Base-by-base conservation (phyloP, 1,140 invertebrate species). In the Euura lappo region DNA sequence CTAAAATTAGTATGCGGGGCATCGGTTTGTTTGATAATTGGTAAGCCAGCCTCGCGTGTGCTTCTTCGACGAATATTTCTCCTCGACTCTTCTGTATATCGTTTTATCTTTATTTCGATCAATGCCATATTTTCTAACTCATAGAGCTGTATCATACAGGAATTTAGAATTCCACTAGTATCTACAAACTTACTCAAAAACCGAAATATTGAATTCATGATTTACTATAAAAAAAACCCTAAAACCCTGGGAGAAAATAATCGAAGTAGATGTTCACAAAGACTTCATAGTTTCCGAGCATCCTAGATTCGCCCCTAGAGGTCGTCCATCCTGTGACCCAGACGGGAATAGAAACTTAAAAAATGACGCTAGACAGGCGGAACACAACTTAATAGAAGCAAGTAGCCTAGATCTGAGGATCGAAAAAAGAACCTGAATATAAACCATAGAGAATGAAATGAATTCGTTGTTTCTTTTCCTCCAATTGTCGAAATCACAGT, bases 1-100 rank as follows among this genome's bases (percentile, higher is more conserved):
- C 51, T 8, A 60, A 60, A 60, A 60, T 60, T 60, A 60, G 51
- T 60, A 60, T 60, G 51, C 51, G 51, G 51, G 13, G 13, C 51
- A 60, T 60, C 51, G 0, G 51, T 60, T 60, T 60, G 3, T 51
- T 51, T 11, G 6, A 51, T 60, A 8, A 60, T 60, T 6, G 51
- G 51, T 60, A 60, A 60, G 51, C 10, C 13, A n/a, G 3, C 51
- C 5, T 60, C 51, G 51, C 3, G 51, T 5, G 51, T n/a, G 51
- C 13, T 60, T 60, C 51, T 8, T 28, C 28, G 28, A 28, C 28
- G 28, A 1, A 28, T 1, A 28, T 28, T 28, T 28, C 28, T 28
- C 28, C 28, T 28, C 28, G 28, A 28, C 28, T 28, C 28, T 1
- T 28, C 28, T 28, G 28, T 28, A 28, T 28, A 28, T 28, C 28